Conservation (phyloP, 2,113 vertebrate genomes). For the Isichthys henryi region DNA sequence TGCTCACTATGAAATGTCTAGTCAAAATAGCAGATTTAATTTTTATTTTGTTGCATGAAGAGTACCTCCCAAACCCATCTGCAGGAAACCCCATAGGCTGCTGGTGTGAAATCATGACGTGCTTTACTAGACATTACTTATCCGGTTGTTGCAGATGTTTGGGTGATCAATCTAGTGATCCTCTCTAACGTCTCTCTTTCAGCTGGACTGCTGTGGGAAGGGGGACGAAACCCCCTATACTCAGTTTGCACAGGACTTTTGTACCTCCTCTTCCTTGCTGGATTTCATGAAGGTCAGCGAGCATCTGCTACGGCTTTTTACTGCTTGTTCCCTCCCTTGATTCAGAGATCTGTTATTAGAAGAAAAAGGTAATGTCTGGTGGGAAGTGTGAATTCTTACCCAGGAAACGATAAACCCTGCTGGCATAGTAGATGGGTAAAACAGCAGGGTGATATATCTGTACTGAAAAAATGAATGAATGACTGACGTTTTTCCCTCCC, state of each 20-base stretch:
- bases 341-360: background rate
- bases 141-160: background rate
- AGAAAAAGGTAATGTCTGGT: background rate
- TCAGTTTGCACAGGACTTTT: background rate
- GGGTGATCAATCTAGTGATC: background rate
- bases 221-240: no score
- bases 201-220: constrained; percentile 85
- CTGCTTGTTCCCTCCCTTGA: background rate
- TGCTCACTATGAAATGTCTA: background rate
- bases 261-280: background rate
- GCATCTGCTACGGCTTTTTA: background rate
- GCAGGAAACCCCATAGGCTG: background rate
- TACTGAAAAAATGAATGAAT: background rate
- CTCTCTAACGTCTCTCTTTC: constrained; percentile 21
- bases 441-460: background rate
- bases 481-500: background rate
- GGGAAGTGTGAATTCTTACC: background rate
- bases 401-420: background rate
- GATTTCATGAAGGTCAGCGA: background rate
- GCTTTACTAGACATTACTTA: background rate
- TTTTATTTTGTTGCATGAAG: background rate
- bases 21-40: background rate
- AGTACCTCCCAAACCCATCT: background rate
- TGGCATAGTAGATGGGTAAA: background rate
- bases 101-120: background rate